Evolutionary conservation across 35 echinoderm and acorn worm genomes (phyloP).

Genomic region (Lytechinus variegatus): DNA sequence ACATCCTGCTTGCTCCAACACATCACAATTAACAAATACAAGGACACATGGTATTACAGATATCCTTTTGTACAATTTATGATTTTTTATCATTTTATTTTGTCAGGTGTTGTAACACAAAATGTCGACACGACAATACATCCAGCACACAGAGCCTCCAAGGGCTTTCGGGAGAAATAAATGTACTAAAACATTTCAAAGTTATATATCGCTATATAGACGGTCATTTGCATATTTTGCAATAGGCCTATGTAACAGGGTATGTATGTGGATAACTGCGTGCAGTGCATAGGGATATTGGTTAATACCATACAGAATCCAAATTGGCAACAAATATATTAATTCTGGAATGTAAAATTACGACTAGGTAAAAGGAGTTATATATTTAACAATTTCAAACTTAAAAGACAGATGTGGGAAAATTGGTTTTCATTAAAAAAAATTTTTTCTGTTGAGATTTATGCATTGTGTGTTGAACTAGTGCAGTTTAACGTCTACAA

Average conservation of each 20-base stretch:
- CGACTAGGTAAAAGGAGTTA: too few relatives aligned
- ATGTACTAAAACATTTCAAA: not conserved
- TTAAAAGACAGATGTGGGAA: too few relatives aligned
- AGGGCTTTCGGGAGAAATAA: not conserved
- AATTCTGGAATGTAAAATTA: not conserved
- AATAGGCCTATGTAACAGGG: not conserved
- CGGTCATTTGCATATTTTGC: not conserved
- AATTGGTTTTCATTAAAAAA: too few relatives aligned
- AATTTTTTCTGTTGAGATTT: too few relatives aligned
- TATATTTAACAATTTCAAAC: too few relatives aligned
- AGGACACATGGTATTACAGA: not conserved
- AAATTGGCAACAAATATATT: not conserved
- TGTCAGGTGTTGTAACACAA: constrained; percentile 25
- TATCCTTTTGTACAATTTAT: not conserved
- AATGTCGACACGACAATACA: constrained; percentile 33
- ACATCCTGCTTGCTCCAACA: not conserved
- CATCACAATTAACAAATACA: not conserved
- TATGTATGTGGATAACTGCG: not conserved
- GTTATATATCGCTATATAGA: not conserved
- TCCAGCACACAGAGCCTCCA: not conserved
- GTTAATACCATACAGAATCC: not conserved
- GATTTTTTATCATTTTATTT: constrained; percentile 21
- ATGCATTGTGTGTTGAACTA: too few relatives aligned
- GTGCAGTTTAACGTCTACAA: not conserved
- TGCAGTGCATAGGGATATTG: not conserved